Conservation (phyloP, 2,113 vertebrate genomes). For the Nannobrachium achirus region DNA sequence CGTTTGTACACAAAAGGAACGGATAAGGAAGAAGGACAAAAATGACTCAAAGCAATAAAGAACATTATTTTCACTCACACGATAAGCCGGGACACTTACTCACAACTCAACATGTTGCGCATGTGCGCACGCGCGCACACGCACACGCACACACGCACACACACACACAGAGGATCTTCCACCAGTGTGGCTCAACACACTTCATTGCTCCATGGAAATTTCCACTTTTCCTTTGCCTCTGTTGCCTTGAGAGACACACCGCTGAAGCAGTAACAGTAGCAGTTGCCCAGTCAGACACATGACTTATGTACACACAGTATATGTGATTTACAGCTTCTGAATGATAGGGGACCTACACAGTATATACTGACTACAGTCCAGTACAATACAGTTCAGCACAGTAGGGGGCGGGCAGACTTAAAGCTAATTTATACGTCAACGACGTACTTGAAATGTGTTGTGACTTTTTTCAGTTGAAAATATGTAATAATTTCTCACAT, state of each 20-base stretch:
- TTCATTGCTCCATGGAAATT: constrained; percentile 61
- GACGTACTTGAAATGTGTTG: too few relatives aligned
- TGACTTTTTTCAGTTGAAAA: too few relatives aligned
- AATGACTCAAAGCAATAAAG: constrained; percentile 62
- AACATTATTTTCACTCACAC: constrained; percentile 70
- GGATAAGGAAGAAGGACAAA: constrained; percentile 30
- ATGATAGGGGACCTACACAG: constrained; percentile 16
- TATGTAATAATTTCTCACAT: too few relatives aligned
- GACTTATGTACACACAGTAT: not conserved
- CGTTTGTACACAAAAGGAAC: constrained; percentile 35
- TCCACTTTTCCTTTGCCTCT: constrained; percentile 52
- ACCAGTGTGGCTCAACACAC: constrained; percentile 46
- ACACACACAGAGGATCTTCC: constrained; percentile 31
- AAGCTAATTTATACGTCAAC: too few relatives aligned
- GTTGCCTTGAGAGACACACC: constrained; percentile 24
- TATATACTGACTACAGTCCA: constrained; percentile 15
- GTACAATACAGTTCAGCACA: not conserved
- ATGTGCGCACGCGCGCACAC: constrained; percentile 64
- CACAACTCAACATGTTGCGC: constrained; percentile 69
- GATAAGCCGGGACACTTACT: constrained; percentile 64
- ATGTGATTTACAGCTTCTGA: constrained; percentile 19
- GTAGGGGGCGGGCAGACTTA: not conserved
- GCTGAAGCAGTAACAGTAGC: constrained; percentile 17
- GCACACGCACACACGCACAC: not conserved
- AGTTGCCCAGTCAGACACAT: constrained; percentile 1